Conservation (phyloP, 1,140 invertebrate genomes). For the Melanaphis sacchari region DNA sequence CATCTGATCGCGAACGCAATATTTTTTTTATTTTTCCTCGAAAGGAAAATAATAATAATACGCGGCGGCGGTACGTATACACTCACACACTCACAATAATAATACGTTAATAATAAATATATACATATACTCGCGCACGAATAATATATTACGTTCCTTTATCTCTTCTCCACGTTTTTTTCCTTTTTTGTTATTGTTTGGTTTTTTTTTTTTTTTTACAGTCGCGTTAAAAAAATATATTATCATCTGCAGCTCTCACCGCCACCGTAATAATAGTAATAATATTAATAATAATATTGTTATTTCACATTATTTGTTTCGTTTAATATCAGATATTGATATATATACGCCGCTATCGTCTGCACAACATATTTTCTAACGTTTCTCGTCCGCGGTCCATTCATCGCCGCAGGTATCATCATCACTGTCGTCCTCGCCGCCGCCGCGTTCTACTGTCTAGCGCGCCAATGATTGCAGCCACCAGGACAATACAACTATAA, state of each 20-base stretch:
- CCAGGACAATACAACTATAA: neutral
- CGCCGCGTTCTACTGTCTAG: neutral
- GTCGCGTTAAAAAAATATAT: neutral
- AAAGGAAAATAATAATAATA: slow-evolving; percentile 28
- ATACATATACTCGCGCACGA: neutral
- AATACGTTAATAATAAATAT: too few relatives aligned
- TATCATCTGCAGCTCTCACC: too few relatives aligned
- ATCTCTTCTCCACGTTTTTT: slow-evolving; percentile 50
- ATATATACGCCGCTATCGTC: neutral
- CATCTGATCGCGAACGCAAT: slow-evolving; percentile 1
- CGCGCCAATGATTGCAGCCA: neutral
- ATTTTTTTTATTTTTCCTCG: neutral
- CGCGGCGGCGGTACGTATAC: neutral
- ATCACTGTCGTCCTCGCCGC: neutral
- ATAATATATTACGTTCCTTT: slow-evolving; percentile 7
- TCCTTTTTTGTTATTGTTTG: neutral
- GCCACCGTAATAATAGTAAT: neutral
- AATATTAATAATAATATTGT: neutral
- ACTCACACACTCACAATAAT: neutral
- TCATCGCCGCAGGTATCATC: neutral
- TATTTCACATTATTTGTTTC: neutral
- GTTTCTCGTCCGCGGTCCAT: neutral
- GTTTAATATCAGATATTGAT: slow-evolving; percentile 16
- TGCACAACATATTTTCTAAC: neutral
- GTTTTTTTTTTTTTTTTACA: neutral